These are phyloP conservation scores for Biston stratarius DNA, from an alignment of 2,888 invertebrate genomes.

Conservation along the genomic window DNA sequence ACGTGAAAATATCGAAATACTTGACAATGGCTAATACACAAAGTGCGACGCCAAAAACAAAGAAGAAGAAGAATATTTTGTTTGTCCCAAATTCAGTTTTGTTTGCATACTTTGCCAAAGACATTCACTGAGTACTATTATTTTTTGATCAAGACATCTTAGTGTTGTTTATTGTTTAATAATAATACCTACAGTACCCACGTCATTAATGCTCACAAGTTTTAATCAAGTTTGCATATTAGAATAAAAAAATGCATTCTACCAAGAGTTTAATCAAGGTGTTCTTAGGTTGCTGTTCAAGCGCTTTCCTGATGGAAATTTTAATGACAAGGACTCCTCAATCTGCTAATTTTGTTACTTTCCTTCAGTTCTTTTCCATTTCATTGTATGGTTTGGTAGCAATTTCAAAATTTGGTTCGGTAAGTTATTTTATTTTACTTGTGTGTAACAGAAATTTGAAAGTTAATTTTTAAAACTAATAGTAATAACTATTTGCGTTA, in stretches of 20 bases:
- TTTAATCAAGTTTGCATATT: background rate
- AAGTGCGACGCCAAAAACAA: no score
- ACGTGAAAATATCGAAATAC: no score
- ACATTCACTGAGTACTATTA: no score
- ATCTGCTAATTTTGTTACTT: slow-evolving; percentile 76
- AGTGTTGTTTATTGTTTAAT: no score
- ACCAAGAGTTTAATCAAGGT: slow-evolving; percentile 63
- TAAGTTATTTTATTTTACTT: slow-evolving; percentile 54
- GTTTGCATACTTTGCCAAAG: no score
- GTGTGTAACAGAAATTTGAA: background rate
- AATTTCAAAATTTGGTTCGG: slow-evolving; percentile 68
- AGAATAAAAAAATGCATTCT: slow-evolving; percentile 56
- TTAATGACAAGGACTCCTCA: slow-evolving; percentile 70
- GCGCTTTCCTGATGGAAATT: slow-evolving; percentile 79
- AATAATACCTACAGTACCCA: no score
- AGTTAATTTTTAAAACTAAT: no score
- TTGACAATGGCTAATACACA: no score
- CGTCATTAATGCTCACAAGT: background rate
- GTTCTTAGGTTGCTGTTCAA: slow-evolving; percentile 73
- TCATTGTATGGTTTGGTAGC: slow-evolving; percentile 70
- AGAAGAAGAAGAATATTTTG: no score
- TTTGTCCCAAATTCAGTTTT: no score
- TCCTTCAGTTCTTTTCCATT: slow-evolving; percentile 76
- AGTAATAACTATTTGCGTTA: no score
- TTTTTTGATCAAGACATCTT: no score